Evolutionary conservation across 2,888 invertebrate genomes (phyloP).

Genomic region (Noctua janthe): DNA sequence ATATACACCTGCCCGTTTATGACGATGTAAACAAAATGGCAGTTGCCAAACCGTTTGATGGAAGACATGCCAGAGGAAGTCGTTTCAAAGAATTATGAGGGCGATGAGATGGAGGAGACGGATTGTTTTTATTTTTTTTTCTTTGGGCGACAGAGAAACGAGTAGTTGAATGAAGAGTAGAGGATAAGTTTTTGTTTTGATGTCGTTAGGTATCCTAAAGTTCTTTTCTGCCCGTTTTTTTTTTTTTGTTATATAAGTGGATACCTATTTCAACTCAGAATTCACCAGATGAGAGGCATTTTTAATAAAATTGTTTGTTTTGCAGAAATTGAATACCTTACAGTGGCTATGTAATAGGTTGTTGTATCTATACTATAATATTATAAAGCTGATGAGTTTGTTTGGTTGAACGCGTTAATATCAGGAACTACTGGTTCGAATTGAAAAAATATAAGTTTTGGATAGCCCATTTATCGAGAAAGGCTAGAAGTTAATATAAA

Average conservation of each 20-base stretch:
- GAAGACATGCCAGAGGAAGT: slow-evolving; percentile 56
- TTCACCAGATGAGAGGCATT: not conserved
- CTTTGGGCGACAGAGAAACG: not conserved
- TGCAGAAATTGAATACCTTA: not conserved
- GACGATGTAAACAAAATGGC: slow-evolving; percentile 41
- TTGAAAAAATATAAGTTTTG: no score
- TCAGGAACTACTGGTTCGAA: no score
- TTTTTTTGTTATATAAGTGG: not conserved
- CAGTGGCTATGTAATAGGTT: not conserved
- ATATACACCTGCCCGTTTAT: slow-evolving; percentile 51
- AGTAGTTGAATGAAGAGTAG: not conserved
- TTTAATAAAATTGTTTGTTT: no score
- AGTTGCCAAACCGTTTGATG: slow-evolving; percentile 46
- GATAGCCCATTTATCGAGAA: no score
- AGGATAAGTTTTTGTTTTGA: not conserved
- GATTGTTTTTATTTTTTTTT: slow-evolving; percentile 37
- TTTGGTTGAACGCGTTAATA: no score
- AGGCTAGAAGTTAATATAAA: no score
- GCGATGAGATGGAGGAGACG: slow-evolving; percentile 24
- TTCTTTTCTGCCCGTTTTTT: no score
- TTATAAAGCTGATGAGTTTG: no score
- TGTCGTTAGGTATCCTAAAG: not conserved
- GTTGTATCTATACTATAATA: no score
- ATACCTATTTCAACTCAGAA: not conserved
- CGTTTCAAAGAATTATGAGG: slow-evolving; percentile 47